Base-by-base conservation (phyloP, 2,113 vertebrate genomes). In the Ia io region DNA sequence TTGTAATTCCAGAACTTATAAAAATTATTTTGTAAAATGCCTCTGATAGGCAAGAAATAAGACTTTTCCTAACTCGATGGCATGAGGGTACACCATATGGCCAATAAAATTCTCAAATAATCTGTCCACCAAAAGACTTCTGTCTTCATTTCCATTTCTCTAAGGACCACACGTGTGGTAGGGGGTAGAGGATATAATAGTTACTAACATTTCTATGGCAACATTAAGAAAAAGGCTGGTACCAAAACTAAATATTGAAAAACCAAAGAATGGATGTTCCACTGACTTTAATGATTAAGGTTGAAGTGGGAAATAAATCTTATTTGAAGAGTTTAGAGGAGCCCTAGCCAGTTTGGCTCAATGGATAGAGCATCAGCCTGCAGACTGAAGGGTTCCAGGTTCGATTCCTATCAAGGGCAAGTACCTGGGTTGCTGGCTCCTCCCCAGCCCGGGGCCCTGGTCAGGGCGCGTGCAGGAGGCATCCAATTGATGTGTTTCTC, bases 121-220 rank as follows among this genome's bases (percentile, higher is more conserved):
- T 84, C 70, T 79, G 47, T 25, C 28, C 87, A 65, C 59, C 35
- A 80, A 92, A 93, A 95, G 63, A 78, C 37, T 92, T 94, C 16
- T 77, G 8, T 61, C 56, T 80, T 93, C 28, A 94, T 69, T 87
- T 56, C 30, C 9, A 28, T 87, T 63, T 73, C 16, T 85, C 22
- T 3, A 56, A 77, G 22, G 22, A 6, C 3, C 25, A 61, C 47
- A 73, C 0, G 1, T 14, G 30, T 40, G 28, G 6, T 28, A 51
- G 23, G 5, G 32, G 4, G 20, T 32, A 6, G 18, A 32, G 49
- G 69, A 69, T 37, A 59, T 74, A n/a, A 74, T 16, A 53, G 59
- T 76, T 71, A 56, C 22, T 32, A 84, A 42, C 7, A 83, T 84
- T 83, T 44, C 11, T 53, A 80, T 53, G 59, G 49, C 25, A 82